phyloP scores from a whole-genome alignment of 2,797 vertebrate species.

The Orientallactaga sibirica region DNA sequence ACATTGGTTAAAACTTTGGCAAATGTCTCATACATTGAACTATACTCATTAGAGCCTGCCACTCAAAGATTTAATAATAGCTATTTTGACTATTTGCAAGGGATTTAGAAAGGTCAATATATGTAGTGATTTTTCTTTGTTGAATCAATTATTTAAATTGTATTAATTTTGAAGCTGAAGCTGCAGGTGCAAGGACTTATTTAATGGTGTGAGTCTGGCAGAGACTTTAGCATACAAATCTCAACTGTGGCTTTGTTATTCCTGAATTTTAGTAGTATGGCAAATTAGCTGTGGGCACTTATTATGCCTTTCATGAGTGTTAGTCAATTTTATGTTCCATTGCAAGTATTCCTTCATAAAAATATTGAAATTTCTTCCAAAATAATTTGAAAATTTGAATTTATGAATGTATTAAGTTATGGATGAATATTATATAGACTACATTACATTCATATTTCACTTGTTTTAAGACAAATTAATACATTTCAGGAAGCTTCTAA shows the following conservation, averaged over 20 bases:
- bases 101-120: slow-evolving; percentile 51
- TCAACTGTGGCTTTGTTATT: slow-evolving; percentile 45
- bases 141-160: slow-evolving; percentile 48
- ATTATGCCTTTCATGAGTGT: background rate
- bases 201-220: slow-evolving; percentile 25
- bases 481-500: background rate
- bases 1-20: slow-evolving; percentile 36
- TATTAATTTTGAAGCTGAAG: background rate
- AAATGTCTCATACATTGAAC: slow-evolving; percentile 23
- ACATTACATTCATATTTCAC: slow-evolving; percentile 6
- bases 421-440: slow-evolving; percentile 20
- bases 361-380: slow-evolving; percentile 9
- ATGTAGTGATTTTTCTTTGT: slow-evolving; percentile 39
- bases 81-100: slow-evolving; percentile 57
- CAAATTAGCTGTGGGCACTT: background rate
- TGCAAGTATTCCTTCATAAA: slow-evolving; percentile 12
- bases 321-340: background rate
- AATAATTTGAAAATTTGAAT: slow-evolving; percentile 27
- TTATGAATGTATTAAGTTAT: background rate
- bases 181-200: background rate
- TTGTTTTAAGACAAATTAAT: slow-evolving; percentile 50
- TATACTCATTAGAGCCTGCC: slow-evolving; percentile 37
- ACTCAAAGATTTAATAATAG: slow-evolving; percentile 56
- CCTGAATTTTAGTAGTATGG: slow-evolving; percentile 31
- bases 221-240: background rate